Conservation (phyloP, 2,888 invertebrate species). For the Platycheirus albimanus region DNA sequence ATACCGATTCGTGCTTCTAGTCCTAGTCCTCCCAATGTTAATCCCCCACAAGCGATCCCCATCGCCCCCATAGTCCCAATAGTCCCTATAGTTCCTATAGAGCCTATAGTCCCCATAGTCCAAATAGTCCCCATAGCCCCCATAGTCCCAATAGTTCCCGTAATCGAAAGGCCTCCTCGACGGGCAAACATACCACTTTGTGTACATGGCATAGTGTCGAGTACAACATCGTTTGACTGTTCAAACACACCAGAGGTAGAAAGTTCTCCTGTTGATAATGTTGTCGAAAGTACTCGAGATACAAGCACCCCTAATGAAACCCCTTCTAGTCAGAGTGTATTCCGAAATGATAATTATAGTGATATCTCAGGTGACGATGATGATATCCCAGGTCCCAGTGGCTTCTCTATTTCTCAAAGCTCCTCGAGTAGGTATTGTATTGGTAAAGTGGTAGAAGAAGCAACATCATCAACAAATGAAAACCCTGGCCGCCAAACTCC, state of each 20-base stretch:
- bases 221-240: slow-evolving; percentile 44
- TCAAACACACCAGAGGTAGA: slow-evolving; percentile 2
- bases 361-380: slow-evolving; percentile 57
- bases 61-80: no score
- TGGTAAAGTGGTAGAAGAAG: slow-evolving; percentile 60
- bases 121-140: no score
- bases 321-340: background rate
- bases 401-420: slow-evolving; percentile 6
- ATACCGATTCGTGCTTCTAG: background rate
- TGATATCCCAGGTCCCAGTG: slow-evolving; percentile 14
- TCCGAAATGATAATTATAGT: slow-evolving; percentile 1
- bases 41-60: no score
- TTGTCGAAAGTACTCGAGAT: slow-evolving; percentile 31
- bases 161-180: slow-evolving; percentile 8
- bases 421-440: no score
- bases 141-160: no score
- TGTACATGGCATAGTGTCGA: slow-evolving; percentile 53
- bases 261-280: slow-evolving; percentile 4
- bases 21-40: background rate
- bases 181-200: slow-evolving; percentile 16
- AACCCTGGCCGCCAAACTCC: no score
- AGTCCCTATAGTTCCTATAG: no score
- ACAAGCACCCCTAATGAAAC: slow-evolving; percentile 15
- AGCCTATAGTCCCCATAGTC: no score
- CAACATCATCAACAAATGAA: slow-evolving; percentile 59